These are phyloP conservation scores for Drosophila imparisetae DNA, from an alignment of 2,888 invertebrate species.

Conservation along the genomic window DNA sequence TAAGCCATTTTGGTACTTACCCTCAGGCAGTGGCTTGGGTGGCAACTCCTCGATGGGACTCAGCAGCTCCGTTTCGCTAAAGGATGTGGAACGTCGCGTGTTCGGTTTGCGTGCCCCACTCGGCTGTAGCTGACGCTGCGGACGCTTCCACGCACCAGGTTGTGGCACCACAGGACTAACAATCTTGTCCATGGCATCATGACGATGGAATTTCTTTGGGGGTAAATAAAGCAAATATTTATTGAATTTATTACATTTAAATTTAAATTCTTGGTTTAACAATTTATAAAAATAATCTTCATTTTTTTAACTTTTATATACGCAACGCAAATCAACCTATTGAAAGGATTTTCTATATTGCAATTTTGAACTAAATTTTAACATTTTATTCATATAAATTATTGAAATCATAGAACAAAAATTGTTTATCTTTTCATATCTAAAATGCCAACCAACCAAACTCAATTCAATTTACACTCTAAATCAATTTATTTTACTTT, in stretches of 20 bases:
- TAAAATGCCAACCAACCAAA: background rate
- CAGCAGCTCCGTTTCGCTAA: constrained; percentile 85
- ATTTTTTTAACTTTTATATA: background rate
- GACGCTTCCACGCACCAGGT: constrained; percentile 93
- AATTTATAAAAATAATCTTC: background rate
- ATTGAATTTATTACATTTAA: background rate
- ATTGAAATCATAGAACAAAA: background rate
- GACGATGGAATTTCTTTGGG: constrained; percentile 86
- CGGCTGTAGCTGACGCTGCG: constrained; percentile 83
- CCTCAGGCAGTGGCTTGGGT: constrained; percentile 67
- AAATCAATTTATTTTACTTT: background rate
- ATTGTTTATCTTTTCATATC: background rate
- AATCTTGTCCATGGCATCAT: constrained; percentile 93
- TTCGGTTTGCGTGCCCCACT: constrained; percentile 82
- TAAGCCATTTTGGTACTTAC: constrained; percentile 48
- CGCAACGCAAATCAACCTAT: no score
- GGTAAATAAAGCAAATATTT: background rate
- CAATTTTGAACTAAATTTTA: no score
- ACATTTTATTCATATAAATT: no score
- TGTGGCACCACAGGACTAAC: constrained; percentile 96
- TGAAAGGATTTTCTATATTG: no score
- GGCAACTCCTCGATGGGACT: constrained; percentile 84
- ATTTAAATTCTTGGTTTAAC: background rate
- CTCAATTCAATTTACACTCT: background rate
- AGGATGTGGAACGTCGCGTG: constrained; percentile 84